Conservation (phyloP, 2,797 vertebrate genomes). For the Brotogeris chrysoptera region DNA sequence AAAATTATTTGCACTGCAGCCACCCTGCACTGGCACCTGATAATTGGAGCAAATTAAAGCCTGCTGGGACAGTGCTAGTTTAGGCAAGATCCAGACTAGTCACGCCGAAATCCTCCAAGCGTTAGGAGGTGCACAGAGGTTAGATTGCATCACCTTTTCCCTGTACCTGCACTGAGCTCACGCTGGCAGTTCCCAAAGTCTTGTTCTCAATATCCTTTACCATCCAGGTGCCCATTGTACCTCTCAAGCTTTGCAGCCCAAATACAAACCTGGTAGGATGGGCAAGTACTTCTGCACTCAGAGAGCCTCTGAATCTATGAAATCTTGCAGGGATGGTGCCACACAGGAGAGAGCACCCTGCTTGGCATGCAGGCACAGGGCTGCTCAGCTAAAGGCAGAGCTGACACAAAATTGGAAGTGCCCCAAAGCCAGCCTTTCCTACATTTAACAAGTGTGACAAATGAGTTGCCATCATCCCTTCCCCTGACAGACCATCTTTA, state of each 20-base stretch:
- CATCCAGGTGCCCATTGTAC: fast-evolving
- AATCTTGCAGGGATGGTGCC: neutral
- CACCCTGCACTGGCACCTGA: neutral
- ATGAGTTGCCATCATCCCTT: slow-evolving; percentile 38
- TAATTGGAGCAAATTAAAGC: neutral
- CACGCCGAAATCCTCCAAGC: fast-evolving
- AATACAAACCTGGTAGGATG: neutral
- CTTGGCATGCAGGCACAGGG: neutral
- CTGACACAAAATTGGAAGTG: slow-evolving; percentile 34
- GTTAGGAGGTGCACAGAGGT: neutral
- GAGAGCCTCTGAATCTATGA: fast-evolving
- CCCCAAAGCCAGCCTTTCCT: slow-evolving; percentile 41
- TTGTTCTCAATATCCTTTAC: neutral
- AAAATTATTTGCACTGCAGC: fast-evolving
- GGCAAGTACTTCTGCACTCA: neutral
- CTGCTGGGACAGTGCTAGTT: fast-evolving
- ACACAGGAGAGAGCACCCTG: neutral
- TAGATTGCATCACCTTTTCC: neutral
- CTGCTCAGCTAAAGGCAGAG: neutral
- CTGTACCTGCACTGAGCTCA: neutral
- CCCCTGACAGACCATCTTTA: neutral
- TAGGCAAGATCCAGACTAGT: neutral
- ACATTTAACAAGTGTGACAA: slow-evolving; percentile 50
- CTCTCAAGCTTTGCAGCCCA: neutral
- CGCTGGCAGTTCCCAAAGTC: fast-evolving